Conservation (phyloP, 2,113 vertebrate genomes). For the Campylomormyrus numenius region DNA sequence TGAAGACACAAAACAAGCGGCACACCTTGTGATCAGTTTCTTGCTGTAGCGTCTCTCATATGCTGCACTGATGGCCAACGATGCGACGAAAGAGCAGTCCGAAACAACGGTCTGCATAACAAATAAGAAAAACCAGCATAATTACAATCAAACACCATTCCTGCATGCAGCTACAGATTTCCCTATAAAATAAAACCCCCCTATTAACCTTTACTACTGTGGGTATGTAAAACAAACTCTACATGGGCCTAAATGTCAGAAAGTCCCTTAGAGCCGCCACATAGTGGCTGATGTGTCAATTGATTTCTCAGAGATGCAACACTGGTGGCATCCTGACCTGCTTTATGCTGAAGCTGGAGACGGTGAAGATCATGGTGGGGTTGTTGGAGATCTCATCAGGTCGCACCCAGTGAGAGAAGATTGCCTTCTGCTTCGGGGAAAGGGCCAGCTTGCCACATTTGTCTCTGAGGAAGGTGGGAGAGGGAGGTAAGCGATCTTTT, state of each 20-base stretch:
- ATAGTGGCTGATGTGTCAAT: background rate
- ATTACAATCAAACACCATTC: background rate
- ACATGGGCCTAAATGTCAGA: background rate
- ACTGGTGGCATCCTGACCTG: constrained; percentile 63
- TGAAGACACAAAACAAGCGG: background rate
- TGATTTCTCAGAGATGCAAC: background rate
- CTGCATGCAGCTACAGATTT: background rate
- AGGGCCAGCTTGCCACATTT: constrained; percentile 82
- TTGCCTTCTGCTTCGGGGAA: constrained; percentile 89
- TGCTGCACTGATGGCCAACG: constrained; percentile 91
- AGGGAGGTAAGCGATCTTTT: background rate
- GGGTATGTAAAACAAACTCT: background rate
- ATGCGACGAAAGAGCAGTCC: constrained; percentile 96
- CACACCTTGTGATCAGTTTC: constrained; percentile 95
- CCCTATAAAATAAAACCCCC: background rate
- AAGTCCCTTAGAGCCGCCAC: background rate
- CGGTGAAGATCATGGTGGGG: constrained; percentile 96
- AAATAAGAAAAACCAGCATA: background rate
- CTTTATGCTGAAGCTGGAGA: constrained; percentile 98
- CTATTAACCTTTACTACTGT: background rate
- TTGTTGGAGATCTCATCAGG: constrained; percentile 91
- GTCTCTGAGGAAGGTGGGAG: constrained; percentile 62
- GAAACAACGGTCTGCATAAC: constrained; percentile 85
- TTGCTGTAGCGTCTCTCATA: constrained; percentile 95
- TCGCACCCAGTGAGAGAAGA: constrained; percentile 89